These are phyloP conservation scores for Isurus oxyrinchus DNA, from an alignment of 2,113 vertebrate species.

Conservation along the genomic window DNA sequence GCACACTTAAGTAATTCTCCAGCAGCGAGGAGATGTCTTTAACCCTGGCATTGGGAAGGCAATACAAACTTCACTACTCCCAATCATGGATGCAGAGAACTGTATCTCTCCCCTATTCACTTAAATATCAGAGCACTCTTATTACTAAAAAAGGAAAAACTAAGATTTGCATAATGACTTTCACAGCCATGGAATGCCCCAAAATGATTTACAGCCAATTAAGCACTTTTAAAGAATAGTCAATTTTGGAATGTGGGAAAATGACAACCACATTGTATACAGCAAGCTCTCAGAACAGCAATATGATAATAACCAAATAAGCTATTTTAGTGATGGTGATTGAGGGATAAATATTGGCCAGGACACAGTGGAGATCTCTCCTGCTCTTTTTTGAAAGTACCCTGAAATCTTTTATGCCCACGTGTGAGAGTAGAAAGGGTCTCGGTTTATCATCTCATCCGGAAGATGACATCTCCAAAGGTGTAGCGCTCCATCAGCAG, in stretches of 20 bases:
- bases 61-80: no score
- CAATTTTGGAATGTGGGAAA: not conserved
- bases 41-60: no score
- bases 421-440: no score
- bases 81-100: not conserved
- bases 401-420: not conserved
- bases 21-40: no score
- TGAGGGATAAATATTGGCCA: not conserved
- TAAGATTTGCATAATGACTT: not conserved
- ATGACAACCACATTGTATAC: not conserved
- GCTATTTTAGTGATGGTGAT: not conserved
- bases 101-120: not conserved
- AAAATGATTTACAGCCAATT: not conserved
- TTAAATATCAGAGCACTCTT: not conserved
- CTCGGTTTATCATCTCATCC: not conserved
- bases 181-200: not conserved
- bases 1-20: no score
- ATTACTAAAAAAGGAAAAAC: not conserved
- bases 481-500: not conserved
- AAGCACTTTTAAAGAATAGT: not conserved
- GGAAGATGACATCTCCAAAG: not conserved
- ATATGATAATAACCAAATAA: not conserved
- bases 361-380: not conserved
- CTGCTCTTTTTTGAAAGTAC: not conserved
- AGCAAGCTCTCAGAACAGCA: not conserved